A percentile compares a stretch with the other conserved stretches of the same genome.
phyloP scores from a whole-genome alignment of 2,888 invertebrate genomes.

The Watsonalla cultraria region DNA sequence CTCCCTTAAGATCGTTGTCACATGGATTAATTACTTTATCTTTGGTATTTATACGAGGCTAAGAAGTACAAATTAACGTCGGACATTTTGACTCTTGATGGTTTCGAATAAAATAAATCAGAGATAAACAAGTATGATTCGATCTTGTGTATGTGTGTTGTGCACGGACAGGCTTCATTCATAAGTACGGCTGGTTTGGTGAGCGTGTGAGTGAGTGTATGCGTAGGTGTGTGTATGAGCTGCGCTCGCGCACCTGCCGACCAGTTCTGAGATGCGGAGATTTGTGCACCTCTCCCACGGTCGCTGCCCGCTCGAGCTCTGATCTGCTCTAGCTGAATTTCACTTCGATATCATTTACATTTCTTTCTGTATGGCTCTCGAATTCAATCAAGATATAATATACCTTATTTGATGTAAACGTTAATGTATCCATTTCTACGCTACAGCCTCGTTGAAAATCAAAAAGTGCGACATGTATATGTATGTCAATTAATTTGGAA shows the following conservation, averaged over 20 bases:
- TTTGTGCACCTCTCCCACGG: conserved; percentile 78
- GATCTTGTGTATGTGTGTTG: conserved; percentile 36
- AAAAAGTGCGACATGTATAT: too few species aligned
- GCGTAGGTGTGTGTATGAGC: conserved; percentile 31
- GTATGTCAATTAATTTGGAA: too few species aligned
- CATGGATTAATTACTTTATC: conserved; percentile 69
- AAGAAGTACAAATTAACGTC: conserved; percentile 69
- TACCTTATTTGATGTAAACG: background rate
- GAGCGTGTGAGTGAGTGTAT: conserved; percentile 24
- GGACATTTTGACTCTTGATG: conserved; percentile 65
- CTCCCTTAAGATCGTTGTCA: conserved; percentile 57
- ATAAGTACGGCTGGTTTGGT: conserved; percentile 64
- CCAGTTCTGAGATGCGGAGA: conserved; percentile 78
- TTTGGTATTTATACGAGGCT: conserved; percentile 58
- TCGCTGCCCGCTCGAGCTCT: conserved; percentile 67
- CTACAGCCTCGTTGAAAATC: too few species aligned
- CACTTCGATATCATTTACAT: conserved; percentile 66
- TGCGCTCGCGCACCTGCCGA: conserved; percentile 71
- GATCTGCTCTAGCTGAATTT: conserved; percentile 66
- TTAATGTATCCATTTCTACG: too few species aligned
- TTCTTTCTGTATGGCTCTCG: conserved; percentile 36
- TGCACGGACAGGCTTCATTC: conserved; percentile 63
- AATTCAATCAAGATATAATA: conserved; percentile 19
- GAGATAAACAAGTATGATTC: conserved; percentile 73
- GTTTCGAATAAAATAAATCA: conserved; percentile 73